Percentiles rank a stretch among this genome's conserved stretches.
Evolutionary conservation across 23 tunicate genomes (phyloP).

Genomic region (Halocynthia roretzi): DNA sequence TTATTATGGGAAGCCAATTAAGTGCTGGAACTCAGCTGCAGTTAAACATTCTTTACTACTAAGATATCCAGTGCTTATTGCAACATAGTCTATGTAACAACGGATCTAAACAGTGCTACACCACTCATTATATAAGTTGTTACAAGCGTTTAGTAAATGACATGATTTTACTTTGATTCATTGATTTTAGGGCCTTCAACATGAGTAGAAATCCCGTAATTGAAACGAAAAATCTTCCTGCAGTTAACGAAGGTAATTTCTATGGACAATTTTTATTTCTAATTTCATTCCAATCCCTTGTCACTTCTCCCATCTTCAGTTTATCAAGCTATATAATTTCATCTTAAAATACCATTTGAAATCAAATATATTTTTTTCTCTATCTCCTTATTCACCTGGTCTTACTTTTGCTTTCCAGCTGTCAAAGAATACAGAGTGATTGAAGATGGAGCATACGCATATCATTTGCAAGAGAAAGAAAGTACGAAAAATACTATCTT

Average conservation of each 20-base stretch:
- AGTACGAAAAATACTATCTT: constrained; percentile 18
- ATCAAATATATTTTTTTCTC: not conserved
- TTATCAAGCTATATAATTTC: too few relatives aligned
- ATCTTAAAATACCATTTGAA: too few relatives aligned
- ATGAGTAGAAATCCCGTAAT: not conserved
- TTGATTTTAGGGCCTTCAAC: not conserved
- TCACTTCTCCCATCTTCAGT: too few relatives aligned
- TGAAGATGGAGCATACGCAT: constrained; percentile 91
- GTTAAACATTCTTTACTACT: too few relatives aligned
- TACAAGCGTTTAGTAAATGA: not conserved
- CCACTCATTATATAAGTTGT: not conserved
- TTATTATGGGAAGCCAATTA: too few relatives aligned
- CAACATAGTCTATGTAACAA: too few relatives aligned
- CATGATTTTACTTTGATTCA: not conserved
- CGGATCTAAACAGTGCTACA: not conserved
- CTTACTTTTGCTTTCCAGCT: constrained; percentile 27
- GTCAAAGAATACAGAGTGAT: constrained; percentile 72
- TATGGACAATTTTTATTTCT: not conserved
- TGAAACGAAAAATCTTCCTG: constrained; percentile 17
- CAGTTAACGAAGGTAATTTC: constrained; percentile 19
- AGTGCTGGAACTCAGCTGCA: too few relatives aligned
- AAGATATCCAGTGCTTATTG: too few relatives aligned
- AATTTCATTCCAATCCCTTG: not conserved
- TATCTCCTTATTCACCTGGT: not conserved
- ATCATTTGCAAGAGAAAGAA: constrained; percentile 67